Conservation (phyloP, 2,797 vertebrate species). For the Pristis pectinata region DNA sequence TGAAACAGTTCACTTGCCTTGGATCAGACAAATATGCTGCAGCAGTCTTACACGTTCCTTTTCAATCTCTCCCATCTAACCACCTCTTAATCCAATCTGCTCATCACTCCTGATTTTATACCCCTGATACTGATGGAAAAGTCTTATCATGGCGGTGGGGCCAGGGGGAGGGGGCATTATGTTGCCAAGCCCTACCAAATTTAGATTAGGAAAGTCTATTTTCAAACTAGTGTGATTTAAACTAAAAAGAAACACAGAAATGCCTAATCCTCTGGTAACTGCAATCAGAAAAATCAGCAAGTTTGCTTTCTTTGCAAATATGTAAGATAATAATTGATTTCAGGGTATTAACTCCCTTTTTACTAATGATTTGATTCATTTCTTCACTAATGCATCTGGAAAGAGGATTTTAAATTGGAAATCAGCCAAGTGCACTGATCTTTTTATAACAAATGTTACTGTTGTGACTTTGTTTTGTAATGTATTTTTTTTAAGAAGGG, state of each 20-base stretch:
- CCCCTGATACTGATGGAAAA: not conserved
- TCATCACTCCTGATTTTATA: not conserved
- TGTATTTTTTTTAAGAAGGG: not conserved
- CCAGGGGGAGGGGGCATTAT: too few species aligned
- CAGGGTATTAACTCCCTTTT: not conserved
- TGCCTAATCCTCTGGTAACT: not conserved
- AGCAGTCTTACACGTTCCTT: too few species aligned
- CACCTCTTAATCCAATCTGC: not conserved
- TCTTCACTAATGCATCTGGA: not conserved
- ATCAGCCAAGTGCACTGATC: not conserved
- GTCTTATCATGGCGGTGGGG: not conserved
- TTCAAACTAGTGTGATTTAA: not conserved
- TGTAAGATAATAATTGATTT: not conserved
- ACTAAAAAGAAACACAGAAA: not conserved
- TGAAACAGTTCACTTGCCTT: too few species aligned
- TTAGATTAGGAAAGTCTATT: not conserved
- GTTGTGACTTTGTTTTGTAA: not conserved
- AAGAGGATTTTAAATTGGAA: slow-evolving; percentile 8
- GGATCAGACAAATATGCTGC: too few species aligned
- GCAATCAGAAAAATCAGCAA: not conserved
- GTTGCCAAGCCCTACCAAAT: not conserved
- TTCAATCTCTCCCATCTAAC: not conserved
- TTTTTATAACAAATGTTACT: not conserved
- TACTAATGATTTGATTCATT: slow-evolving; percentile 7
- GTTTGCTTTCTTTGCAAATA: not conserved